Evolutionary conservation across 2,888 invertebrate species (phyloP).

Genomic region (Andrena hattorfiana): DNA sequence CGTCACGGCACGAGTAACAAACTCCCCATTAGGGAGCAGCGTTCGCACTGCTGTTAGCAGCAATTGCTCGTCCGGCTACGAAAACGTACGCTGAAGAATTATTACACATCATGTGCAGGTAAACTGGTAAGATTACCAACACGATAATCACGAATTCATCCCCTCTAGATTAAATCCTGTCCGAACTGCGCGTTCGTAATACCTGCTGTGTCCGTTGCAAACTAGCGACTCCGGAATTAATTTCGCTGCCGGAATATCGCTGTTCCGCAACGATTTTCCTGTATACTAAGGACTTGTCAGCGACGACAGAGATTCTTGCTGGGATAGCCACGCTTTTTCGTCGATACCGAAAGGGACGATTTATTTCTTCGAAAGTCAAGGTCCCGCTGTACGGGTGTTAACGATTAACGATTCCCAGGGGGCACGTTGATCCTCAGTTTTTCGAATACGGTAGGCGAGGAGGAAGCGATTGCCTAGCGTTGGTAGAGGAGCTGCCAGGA

Average conservation of each 20-base stretch:
- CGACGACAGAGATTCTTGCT: constrained; percentile 10
- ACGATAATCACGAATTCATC: constrained; percentile 55
- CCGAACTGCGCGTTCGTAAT: constrained; percentile 33
- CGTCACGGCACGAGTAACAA: constrained; percentile 33
- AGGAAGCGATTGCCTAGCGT: constrained; percentile 8
- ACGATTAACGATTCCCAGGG: constrained; percentile 4
- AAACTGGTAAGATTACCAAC: constrained; percentile 59
- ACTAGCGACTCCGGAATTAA: constrained; percentile 51
- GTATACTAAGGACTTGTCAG: background rate
- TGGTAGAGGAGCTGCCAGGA: constrained; percentile 27
- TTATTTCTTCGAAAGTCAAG: background rate
- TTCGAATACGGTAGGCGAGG: constrained; percentile 6
- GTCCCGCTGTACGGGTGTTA: background rate
- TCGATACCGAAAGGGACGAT: background rate
- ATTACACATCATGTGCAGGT: constrained; percentile 55
- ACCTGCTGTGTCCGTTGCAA: constrained; percentile 56
- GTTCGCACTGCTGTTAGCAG: constrained; percentile 39
- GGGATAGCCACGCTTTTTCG: background rate
- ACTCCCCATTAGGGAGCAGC: constrained; percentile 50
- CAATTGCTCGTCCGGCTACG: constrained; percentile 36
- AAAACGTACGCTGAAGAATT: constrained; percentile 52
- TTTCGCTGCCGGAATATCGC: constrained; percentile 32
- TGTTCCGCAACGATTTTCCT: constrained; percentile 13
- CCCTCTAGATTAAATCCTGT: constrained; percentile 41
- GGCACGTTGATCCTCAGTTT: constrained; percentile 31